phyloP scores from a whole-genome alignment of 2,888 invertebrate genomes.

The Agriopis marginaria region DNA sequence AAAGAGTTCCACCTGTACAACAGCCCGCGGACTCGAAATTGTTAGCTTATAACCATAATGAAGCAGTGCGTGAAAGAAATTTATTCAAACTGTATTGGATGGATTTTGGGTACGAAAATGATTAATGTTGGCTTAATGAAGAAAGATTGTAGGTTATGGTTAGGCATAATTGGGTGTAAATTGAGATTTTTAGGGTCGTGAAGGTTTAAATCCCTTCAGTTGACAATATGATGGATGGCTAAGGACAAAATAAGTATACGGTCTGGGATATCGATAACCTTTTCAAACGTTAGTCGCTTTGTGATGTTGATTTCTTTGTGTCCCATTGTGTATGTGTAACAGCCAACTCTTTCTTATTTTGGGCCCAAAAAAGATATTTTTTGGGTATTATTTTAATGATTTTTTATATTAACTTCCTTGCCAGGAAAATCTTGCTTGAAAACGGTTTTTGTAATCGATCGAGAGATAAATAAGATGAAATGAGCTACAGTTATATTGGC shows the following conservation, averaged over 20 bases:
- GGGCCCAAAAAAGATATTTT: not conserved
- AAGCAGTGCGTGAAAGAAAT: slow-evolving; percentile 33
- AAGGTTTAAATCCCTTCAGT: slow-evolving; percentile 8
- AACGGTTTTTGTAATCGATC: no score
- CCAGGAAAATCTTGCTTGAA: no score
- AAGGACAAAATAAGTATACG: not conserved
- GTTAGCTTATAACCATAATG: slow-evolving; percentile 25
- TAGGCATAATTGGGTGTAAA: slow-evolving; percentile 22
- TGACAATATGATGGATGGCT: slow-evolving; percentile 18
- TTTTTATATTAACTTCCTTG: no score
- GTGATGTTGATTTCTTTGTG: slow-evolving; percentile 16
- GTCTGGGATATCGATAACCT: not conserved
- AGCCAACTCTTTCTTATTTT: slow-evolving; percentile 8
- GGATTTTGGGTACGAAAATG: slow-evolving; percentile 32
- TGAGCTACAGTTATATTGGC: no score
- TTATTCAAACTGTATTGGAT: slow-evolving; percentile 30
- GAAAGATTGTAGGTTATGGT: slow-evolving; percentile 24
- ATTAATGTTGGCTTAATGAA: slow-evolving; percentile 41
- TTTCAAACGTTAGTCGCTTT: slow-evolving; percentile 11
- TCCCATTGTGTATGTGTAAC: not conserved
- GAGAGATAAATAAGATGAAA: no score
- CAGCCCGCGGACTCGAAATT: slow-evolving; percentile 14
- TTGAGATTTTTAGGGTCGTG: slow-evolving; percentile 28
- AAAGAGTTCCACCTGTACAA: not conserved
- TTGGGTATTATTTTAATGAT: not conserved